Conservation (phyloP, 2,888 invertebrate species). For the Acrocyrtus sp. region DNA sequence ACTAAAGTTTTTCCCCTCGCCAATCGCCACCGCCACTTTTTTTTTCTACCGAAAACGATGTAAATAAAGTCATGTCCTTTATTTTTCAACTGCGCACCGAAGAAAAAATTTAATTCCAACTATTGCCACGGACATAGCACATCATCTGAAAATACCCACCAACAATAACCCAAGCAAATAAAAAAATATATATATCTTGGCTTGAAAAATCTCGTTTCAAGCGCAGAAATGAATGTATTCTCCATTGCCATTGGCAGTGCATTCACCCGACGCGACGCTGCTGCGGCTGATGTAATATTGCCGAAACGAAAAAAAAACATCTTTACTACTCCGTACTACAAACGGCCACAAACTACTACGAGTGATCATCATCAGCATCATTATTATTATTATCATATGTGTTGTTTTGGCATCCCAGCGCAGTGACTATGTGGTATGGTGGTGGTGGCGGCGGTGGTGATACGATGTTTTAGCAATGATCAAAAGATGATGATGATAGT, state of each 20-base stretch:
- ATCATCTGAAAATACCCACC: background rate
- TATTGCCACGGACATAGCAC: background rate
- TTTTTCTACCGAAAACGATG: no score
- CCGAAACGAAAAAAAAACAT: background rate
- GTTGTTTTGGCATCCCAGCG: background rate
- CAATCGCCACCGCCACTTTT: slow-evolving; percentile 10
- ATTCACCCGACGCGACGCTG: slow-evolving; percentile 48
- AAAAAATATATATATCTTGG: slow-evolving; percentile 13
- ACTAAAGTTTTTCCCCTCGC: background rate
- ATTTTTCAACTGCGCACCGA: background rate
- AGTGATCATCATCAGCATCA: no score
- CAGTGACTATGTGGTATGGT: background rate
- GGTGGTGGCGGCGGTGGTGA: background rate
- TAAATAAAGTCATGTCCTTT: no score
- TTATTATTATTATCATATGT: background rate
- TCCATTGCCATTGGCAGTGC: slow-evolving; percentile 23
- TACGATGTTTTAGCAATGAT: background rate
- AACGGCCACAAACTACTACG: no score
- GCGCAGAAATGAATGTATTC: background rate
- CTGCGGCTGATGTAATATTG: slow-evolving; percentile 35
- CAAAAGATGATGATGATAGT: no score
- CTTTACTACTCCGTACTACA: no score
- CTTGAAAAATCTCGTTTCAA: background rate
- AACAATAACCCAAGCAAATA: background rate
- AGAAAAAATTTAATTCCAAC: slow-evolving; percentile 1